A percentile compares a stretch with the other conserved stretches of the same genome.
Conservation (phyloP, 2,797 vertebrate genomes). For the Malacoraja senta region DNA sequence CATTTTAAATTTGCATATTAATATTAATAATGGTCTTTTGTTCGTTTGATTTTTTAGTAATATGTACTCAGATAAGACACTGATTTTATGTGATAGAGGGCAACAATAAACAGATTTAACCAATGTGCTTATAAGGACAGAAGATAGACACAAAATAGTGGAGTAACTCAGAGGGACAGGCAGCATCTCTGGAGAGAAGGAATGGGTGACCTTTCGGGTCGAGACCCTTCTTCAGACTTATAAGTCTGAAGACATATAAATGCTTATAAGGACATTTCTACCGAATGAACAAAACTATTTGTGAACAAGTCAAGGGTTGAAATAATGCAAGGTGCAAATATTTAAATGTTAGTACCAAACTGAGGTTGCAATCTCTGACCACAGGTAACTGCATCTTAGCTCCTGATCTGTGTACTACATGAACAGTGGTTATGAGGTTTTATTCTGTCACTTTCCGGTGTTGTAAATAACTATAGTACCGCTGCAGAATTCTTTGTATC, state of each 20-base stretch:
- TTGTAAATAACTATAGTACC: not conserved
- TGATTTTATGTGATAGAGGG: not conserved
- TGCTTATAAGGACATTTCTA: not conserved
- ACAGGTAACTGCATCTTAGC: not conserved
- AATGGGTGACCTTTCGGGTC: too few relatives aligned
- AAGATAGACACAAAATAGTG: too few relatives aligned
- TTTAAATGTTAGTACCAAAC: not conserved
- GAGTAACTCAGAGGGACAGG: too few relatives aligned
- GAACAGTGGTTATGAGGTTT: not conserved
- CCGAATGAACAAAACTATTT: not conserved
- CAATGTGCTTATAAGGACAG: not conserved
- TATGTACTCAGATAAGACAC: not conserved
- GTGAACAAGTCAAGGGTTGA: not conserved
- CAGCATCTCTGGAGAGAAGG: too few relatives aligned
- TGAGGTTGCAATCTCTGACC: not conserved
- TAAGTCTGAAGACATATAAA: too few relatives aligned
- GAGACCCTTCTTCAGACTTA: too few relatives aligned
- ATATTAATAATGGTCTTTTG: not conserved
- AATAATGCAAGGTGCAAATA: not conserved
- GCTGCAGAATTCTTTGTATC: not conserved
- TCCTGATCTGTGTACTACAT: not conserved
- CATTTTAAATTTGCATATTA: not conserved
- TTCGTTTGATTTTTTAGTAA: not conserved
- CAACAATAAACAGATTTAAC: not conserved
- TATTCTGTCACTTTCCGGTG: not conserved